Base-by-base conservation (phyloP, 2,797 vertebrate genomes). In the Bradypodion ventrale region DNA sequence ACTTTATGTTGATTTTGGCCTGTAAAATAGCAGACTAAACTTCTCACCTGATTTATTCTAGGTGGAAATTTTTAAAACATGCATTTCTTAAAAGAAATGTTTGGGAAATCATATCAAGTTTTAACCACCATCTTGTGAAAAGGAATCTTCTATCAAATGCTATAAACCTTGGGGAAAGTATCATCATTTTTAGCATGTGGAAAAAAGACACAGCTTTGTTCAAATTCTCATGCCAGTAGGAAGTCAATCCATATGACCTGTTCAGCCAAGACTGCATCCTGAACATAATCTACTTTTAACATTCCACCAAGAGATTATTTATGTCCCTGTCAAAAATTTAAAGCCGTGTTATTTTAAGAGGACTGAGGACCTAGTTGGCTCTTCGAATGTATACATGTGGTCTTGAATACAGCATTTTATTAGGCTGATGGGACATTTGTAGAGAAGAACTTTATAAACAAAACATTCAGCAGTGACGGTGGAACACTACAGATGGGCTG, bases 291-390 rank as follows among this genome's bases (percentile, higher is more conserved):
- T 83, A 60, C 85, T 87, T 91, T 91, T 68, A 87, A 90, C 87
- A 91, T 94, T 92, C 90, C 92, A 13, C 29, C 66, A 78, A 79
- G 23, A 80, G 91, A 77, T 93, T 93, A 92, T 94, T 93, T 94
- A 89, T 92, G 84, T 70, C 79, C 63, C 32, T 44, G 87, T 86
- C 89, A 83, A 74, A 87, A 92, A 89, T 82, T 77, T n/a, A 63
- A 88, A 93, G 75, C 77, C 52, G 56, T 62, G 63, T 88, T 60
- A 87, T 92, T 89, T 90, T 92, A 92, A 91, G 88, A 42, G 83
- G 90, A 89, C 83, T 83, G 73, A 88, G 63, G 66, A 75, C 74
- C 82, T 52, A 78, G 49, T 59, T 75, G 88, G 88, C 65, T 86
- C 81, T 86, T 77, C 80, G 56, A 25, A 83, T 75, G 37, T 87